Percentiles rank a stretch among this genome's conserved stretches.
phyloP scores from a whole-genome alignment of 1,140 invertebrate genomes.

The Reticulitermes speratus region DNA sequence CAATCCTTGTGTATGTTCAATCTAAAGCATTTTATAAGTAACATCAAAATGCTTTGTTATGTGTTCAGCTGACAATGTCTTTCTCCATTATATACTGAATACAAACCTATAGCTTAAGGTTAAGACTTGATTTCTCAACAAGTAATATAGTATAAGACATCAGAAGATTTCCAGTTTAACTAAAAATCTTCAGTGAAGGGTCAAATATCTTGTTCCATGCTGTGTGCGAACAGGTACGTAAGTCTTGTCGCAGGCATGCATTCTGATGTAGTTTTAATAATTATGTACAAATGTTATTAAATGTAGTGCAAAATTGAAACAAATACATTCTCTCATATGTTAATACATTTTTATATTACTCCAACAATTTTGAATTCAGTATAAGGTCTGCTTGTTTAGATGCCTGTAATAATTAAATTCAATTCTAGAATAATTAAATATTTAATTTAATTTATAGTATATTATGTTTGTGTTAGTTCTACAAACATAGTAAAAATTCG shows the following conservation, averaged over 20 bases:
- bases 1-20: not conserved
- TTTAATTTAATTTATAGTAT: too few species aligned
- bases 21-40: not conserved
- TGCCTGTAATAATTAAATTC: too few species aligned
- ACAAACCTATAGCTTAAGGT: not conserved
- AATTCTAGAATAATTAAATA: too few species aligned
- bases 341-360: too few species aligned
- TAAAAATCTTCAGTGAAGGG: not conserved
- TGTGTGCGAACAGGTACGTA: too few species aligned
- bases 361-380: too few species aligned
- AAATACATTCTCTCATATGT: too few species aligned
- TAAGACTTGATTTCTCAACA: not conserved
- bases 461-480: not conserved
- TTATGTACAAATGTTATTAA: too few species aligned
- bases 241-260: too few species aligned
- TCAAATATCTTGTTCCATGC: not conserved
- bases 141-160: not conserved
- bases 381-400: too few species aligned
- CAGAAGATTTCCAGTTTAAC: not conserved
- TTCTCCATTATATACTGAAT: not conserved
- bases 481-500: not conserved
- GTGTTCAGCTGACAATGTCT: slow-evolving; percentile 9
- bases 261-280: too few species aligned
- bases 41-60: not conserved
- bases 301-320: too few species aligned